Evolutionary conservation across 2,113 vertebrate genomes (phyloP), one percentile per base, ranked within the genome.

Genomic region (Hyla sarda): DNA sequence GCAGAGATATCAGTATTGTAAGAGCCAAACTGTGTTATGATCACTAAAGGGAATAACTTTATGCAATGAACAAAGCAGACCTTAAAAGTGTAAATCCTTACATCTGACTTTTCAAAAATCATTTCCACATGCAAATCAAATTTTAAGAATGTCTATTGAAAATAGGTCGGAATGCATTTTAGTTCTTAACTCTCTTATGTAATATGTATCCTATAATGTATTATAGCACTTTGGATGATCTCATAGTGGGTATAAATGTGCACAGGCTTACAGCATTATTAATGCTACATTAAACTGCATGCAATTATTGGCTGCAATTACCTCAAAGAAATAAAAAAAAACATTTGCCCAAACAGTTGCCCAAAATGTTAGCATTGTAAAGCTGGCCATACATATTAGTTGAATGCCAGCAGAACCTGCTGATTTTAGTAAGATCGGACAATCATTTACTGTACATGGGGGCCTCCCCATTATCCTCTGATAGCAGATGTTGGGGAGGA

Each of bases 1-100:
- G 8, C 67, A 48, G 78, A 74, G 85, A 87, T 82, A 82, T 87
- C 69, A 74, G 77, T 81, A 74, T 81, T 87, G 78, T 87, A 87
- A 79, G 48, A 32, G 65, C 25, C 19, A 74, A 28, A 82, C 58
- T 82, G 50, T 50, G 32, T 54, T 87, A 45, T 86, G 52, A 82
- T 87, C 78, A 82, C 78, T 81, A 80, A 82, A 78, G 77, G 78
- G 74, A 74, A 87, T 82, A 86, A 62, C 76, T 60, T 86, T 80
- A 30, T 65, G 37, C 73, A 67, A 25, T 85, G 45, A 23, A 77
- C 28, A 56, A 69, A 85, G 75, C 56, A 37, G 48, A 86, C 62
- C 47, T 72, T 14, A 41, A 41, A 79, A 71, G 75, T 71, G 76
- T 45, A 54, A 72, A 80, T 80, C 23, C 45, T 71, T 13, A 69